Evolutionary conservation across 1,140 invertebrate genomes (phyloP), one percentile per base, ranked within the genome.

Genomic region (Octopus sinensis): DNA sequence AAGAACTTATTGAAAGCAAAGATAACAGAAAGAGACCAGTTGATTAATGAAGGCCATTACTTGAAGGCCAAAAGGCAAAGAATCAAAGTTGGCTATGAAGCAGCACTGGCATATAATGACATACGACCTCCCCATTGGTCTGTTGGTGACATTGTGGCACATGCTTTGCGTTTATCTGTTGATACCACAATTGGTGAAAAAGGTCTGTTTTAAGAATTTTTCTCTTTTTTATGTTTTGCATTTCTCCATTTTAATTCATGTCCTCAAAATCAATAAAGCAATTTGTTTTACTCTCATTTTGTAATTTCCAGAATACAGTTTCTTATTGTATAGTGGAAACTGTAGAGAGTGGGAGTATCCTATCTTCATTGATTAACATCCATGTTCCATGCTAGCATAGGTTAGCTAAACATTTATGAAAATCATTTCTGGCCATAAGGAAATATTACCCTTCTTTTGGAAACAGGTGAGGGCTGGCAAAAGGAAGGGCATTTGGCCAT

Each of bases 121-220:
- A 85, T 88, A 43, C 88, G 89, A 79, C 90, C 90, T 3, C 89
- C 88, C 5, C 88, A 90, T 81, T 88, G 90, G 83, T 90, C 89
- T 10, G 89, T 91, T 6, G 90, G 89, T 5, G 89, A 90, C 85
- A 87, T 88, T 78, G 88, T 91, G 2, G 86, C 85, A 9, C 82
- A 86, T 80, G 88, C 89, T 6, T 83, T 89, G 23, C 75, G 82
- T 54, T 83, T 83, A 68, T 80, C 79, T 71, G 76, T 80, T 56
- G 83, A 82, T 53, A 23, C 80, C 23, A 82, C 81, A 30, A 79
- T 80, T 43, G 80, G 79, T 53, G 84, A 84, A 76, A 84, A 84
- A 82, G 84, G 84, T 84, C 80, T 78, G 73, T 9, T 23, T 10
- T 56, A n/a, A 17, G 1, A 62, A 12, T 62, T 62, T 62, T 73